Conservation (phyloP, 2,797 vertebrate species). For the Helostoma temminkii region DNA sequence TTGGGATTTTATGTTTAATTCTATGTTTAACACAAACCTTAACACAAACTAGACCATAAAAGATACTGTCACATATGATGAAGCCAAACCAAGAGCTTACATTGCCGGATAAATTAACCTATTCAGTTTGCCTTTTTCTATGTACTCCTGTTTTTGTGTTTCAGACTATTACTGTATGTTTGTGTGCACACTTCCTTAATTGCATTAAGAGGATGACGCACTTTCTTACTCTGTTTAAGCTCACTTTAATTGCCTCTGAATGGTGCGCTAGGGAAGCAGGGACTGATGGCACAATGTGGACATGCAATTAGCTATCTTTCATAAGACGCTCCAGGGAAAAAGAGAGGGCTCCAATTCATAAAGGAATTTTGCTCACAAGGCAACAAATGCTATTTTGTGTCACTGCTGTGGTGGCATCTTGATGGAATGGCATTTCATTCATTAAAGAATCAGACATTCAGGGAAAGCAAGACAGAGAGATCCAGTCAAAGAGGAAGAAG, state of each 20-base stretch:
- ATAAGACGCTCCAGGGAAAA: conserved; percentile 71
- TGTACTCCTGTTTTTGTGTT: conserved; percentile 69
- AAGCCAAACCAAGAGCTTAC: conserved; percentile 44
- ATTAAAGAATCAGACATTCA: conserved; percentile 74
- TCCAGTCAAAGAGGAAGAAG: conserved; percentile 55
- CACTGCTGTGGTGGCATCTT: conserved; percentile 74
- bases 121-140: conserved; percentile 48
- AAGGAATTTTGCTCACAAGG: conserved; percentile 79
- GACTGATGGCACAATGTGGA: conserved; percentile 78
- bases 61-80: conserved; percentile 40
- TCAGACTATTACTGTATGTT: conserved; percentile 75
- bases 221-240: conserved; percentile 87
- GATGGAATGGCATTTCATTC: conserved; percentile 81
- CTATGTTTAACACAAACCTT: conserved; percentile 15
- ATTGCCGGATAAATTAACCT: conserved; percentile 62
- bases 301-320: conserved; percentile 85
- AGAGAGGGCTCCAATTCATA: conserved; percentile 74
- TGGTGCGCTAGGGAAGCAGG: conserved; percentile 79
- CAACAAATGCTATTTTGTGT: conserved; percentile 80
- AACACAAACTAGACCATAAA: conserved; percentile 15
- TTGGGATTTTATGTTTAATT: conserved; percentile 10
- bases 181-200: conserved; percentile 83
- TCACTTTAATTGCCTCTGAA: conserved; percentile 90
- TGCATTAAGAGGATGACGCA: conserved; percentile 88
- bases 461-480: conserved; percentile 65